Evolutionary conservation across 2,797 vertebrate species (phyloP), one percentile per base, ranked within the genome.

Genomic region (Momotus momota): DNA sequence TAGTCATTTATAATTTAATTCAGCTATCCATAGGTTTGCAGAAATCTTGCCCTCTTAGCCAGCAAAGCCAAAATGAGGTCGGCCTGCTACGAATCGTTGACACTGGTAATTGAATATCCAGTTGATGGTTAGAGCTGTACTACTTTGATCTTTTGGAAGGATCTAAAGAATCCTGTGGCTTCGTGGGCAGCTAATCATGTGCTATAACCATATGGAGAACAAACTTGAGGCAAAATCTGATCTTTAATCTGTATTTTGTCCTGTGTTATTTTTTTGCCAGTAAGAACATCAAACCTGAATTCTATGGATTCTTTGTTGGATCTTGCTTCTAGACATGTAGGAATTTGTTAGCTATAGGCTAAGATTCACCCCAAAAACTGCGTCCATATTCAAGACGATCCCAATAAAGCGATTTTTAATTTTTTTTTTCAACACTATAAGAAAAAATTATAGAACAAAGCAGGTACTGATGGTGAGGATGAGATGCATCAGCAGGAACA

Each of bases 121-220:
- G 6, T 4, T 86, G 83, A 65, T 75, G 55, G 45, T 27, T 65
- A 79, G 70, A 88, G 71, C 33, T 35, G 38, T 25, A n/a, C 16
- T 58, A 3, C 80, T 96, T 95, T 84, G 84, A 95, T 88, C 67
- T 78, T 57, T 62, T 77, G 66, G 46, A 81, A 71, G 71, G 83
- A 93, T 94, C 60, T 92, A 27, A 88, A 52, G 58, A 48, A 49
- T 62, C 67, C 74, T 69, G 73, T 11, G 10, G 57, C 81, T 88
- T 81, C 67, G 45, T 16, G 65, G 45, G 25, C 78, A 72, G 70
- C 64, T 91, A 70, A 55, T 91, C 48, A 20, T 55, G 25, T 71
- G 27, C 58, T 74, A 33, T 74, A 45, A 25, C 29, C 51, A 51
- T 23, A 51, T n/a, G 58, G 17, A 55, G 67, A 74, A 57, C 38